Base-by-base conservation (phyloP, 2,888 invertebrate species). In the Antheraea yamamai region DNA sequence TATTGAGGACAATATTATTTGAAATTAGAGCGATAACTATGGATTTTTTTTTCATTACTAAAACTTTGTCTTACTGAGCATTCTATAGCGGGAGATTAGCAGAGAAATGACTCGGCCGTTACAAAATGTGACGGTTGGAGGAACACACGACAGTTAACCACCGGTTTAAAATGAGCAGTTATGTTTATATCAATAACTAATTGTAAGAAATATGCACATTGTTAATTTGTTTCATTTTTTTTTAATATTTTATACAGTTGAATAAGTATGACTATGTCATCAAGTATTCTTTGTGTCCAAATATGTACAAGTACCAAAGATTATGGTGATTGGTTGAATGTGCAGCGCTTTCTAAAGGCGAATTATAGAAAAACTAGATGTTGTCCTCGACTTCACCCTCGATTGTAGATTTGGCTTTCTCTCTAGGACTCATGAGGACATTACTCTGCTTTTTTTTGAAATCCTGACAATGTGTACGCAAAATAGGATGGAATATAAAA, bases 111-210 rank as follows among this genome's bases (percentile, higher is more conserved):
- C 61, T 47, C 76, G 82, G 76, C 89, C 88, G 89, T 91, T 90
- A 89, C 80, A 79, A 78, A 78, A 78, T 82, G 85, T 88, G 87
- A 84, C 87, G 91, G 86, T 89, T 85, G 82, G 84, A 79, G 78
- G 85, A 84, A 81, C 88, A 90, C 87, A 86, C 47, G 82, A 89
- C 91, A 87, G 91, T 90, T 90, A 88, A 88, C 84, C 83, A 87
- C 87, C 89, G 88, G 88, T 91, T 88, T 81, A 76, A 84, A 84
- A 81, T 81, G 81, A 86, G 82, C 87, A n/a, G 70, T 70, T 70
- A 66, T 30, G 35, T 70, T 70, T 39, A 70, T 39, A 70, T 70
- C 39, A 39, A 70, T 39, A 70, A 70, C 20, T 64, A 64, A 64
- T 64, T 10, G 64, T 16, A 66, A 16, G 2, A 66, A 16, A 66